phyloP scores from a whole-genome alignment of 1,140 invertebrate species.

The Habropoda laboriosa region DNA sequence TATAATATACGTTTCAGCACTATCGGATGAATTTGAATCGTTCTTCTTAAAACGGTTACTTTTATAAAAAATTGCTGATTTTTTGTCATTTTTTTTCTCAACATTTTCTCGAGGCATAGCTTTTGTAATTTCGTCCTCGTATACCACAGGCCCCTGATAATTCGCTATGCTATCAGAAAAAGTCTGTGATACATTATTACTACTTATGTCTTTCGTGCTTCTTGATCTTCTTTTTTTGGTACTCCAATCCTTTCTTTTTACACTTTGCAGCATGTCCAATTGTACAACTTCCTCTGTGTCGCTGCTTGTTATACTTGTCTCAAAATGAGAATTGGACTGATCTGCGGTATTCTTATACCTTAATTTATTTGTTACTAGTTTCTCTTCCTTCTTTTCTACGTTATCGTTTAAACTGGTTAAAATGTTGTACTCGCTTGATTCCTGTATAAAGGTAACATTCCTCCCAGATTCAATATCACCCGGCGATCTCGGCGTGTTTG shows the following conservation, averaged over 20 bases:
- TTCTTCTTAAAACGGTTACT: conserved; percentile 40
- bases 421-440: conserved; percentile 37
- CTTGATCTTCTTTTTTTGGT: conserved; percentile 49
- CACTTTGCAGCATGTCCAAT: neutral
- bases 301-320: conserved; percentile 6
- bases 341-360: neutral
- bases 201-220: conserved; percentile 50
- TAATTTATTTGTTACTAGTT: conserved; percentile 20
- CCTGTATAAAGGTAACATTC: neutral
- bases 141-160: conserved; percentile 21
- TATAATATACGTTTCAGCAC: conserved; percentile 72
- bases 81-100: conserved; percentile 1
- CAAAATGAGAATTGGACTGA: neutral
- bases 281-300: neutral
- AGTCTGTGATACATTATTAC: conserved; percentile 28
- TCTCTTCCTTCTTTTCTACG: neutral
- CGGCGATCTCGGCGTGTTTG: conserved; percentile 71
- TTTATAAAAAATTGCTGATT: conserved; percentile 20
- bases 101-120: neutral
- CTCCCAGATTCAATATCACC: conserved; percentile 69
- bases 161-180: conserved; percentile 61
- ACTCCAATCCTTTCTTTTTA: neutral
- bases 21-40: conserved; percentile 56
- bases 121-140: conserved; percentile 4
- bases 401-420: conserved; percentile 25